These are phyloP conservation scores for Gymnothorax javanicus DNA, from an alignment of 2,797 vertebrate genomes.

Conservation along the genomic window DNA sequence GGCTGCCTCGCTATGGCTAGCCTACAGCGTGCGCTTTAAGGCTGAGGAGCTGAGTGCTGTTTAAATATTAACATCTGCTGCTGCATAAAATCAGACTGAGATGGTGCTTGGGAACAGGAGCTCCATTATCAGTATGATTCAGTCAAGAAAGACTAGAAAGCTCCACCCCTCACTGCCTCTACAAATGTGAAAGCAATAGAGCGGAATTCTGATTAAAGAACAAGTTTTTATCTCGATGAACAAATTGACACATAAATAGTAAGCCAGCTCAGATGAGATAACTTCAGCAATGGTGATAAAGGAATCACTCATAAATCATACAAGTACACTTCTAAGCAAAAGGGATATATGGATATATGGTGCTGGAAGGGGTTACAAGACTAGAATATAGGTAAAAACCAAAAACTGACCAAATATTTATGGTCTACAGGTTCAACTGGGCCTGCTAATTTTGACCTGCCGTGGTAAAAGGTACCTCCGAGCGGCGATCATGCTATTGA, in stretches of 20 bases:
- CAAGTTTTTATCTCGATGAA: neutral
- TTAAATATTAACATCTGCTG: constrained; percentile 21
- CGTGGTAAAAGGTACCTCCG: no score
- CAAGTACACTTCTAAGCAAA: neutral
- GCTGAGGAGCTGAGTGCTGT: constrained; percentile 2
- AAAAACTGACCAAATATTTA: no score
- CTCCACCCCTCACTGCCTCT: neutral
- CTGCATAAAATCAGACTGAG: neutral
- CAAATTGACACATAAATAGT: no score
- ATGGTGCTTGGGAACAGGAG: neutral
- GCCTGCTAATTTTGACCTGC: no score
- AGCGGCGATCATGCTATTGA: no score
- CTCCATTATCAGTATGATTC: neutral
- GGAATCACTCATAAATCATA: no score
- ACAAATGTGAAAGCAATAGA: neutral
- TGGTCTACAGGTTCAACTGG: no score
- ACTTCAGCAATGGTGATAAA: no score
- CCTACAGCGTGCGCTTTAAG: neutral
- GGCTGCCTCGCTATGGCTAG: neutral
- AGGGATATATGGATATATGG: no score
- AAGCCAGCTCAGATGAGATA: no score
- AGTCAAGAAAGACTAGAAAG: neutral
- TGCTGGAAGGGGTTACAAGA: no score
- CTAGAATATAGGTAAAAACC: no score
- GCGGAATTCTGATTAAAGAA: neutral